Conservation (phyloP, 2,797 vertebrate genomes). For the Cryptoprocta ferox region DNA sequence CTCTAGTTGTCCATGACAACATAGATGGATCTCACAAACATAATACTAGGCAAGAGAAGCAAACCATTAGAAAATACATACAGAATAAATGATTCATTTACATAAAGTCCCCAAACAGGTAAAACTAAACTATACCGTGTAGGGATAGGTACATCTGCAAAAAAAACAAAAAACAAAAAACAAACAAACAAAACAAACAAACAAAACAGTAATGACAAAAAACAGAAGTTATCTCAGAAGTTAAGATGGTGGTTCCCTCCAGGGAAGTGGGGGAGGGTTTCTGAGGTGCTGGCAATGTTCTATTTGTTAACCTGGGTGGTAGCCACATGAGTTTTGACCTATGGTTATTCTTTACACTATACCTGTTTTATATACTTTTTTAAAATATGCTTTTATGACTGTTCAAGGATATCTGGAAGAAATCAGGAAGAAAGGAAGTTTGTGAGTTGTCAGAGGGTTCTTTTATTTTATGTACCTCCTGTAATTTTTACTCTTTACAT, state of each 20-base stretch:
- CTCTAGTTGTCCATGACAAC: background rate
- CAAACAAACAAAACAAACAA: background rate
- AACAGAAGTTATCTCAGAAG: conserved; percentile 6
- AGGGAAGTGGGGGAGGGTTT: background rate
- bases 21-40: background rate
- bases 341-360: conserved; percentile 2
- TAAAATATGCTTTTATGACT: background rate
- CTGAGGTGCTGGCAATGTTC: background rate
- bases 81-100: background rate
- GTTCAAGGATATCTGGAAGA: background rate
- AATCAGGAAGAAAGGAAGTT: conserved; percentile 40
- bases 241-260: background rate
- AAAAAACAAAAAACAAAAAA: background rate
- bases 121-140: conserved; percentile 14
- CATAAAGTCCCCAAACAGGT: background rate
- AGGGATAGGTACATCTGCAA: background rate
- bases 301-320: background rate
- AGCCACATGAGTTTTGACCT: background rate
- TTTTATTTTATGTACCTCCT: background rate
- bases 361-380: background rate
- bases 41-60: background rate
- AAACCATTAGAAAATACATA: background rate
- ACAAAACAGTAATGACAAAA: background rate
- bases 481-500: background rate
- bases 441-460: background rate